Evolutionary conservation across 2,797 vertebrate species (phyloP), one percentile per base, ranked within the genome.

Genomic region (Peromyscus eremicus): DNA sequence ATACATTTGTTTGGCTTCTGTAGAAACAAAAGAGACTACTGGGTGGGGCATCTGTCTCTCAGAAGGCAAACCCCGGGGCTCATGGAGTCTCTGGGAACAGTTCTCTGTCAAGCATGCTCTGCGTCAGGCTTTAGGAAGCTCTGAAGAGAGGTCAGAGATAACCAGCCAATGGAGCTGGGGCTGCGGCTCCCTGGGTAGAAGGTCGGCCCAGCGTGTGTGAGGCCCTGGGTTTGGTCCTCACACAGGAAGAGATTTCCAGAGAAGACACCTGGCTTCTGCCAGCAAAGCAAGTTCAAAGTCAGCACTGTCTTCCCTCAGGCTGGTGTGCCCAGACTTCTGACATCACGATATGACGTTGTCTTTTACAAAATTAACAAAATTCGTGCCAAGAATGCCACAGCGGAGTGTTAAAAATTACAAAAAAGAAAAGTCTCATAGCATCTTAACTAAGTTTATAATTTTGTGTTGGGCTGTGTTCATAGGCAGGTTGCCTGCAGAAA

Each of bases 161-260:
- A 29, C 91, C 96, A 95, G 93, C 92, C 84, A 92, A 62, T 71
- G 57, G 73, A 55, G 85, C 52, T 16, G 23, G 21, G 34, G 21
- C 21, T 5, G 7, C 23, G 37, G 11, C 52, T 25, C 34, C 25
- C 3, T 60, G 68, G 25, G 68, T 16, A 57, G 70, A 37, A 23
- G 10, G 70, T 73, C 37, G 62, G 37, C 86, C 27, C 19, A 76
- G 37, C 29, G 46, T 34, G 27, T n/a, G 10, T 43, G 49, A 76
- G n/a, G 19, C 49, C 14, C 40, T 86, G 68, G n/a, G 52, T 57
- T 32, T 43, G 16, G 40, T 0, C 17, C 46, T n/a, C 10, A 37
- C 37, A 34, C 37, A 46, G 87, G 6, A 62, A 73, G 37, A 62
- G 79, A 27, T 64, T 64, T 84, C 8, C 82, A 64, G 60, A 93